phyloP scores from a whole-genome alignment of 2,113 vertebrate genomes.

The Hiodon alosoides region DNA sequence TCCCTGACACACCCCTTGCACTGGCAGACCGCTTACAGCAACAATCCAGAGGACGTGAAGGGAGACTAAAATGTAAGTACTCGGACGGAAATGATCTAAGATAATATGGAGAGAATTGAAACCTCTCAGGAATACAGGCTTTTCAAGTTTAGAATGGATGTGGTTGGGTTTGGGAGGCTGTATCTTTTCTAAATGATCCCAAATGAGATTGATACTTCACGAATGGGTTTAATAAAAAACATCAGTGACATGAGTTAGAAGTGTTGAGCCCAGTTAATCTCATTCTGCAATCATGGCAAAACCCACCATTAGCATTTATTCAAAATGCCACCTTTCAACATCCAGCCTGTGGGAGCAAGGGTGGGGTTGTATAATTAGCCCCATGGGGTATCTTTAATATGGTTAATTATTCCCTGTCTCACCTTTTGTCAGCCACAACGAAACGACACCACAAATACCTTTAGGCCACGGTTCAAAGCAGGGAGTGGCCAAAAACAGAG shows the following conservation, averaged over 20 bases:
- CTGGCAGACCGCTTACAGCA: too few species aligned
- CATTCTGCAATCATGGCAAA: slow-evolving; percentile 32
- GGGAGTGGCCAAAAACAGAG: slow-evolving; percentile 1
- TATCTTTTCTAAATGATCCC: not conserved
- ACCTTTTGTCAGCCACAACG: slow-evolving; percentile 60
- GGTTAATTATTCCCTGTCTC: slow-evolving; percentile 54
- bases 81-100: too few species aligned
- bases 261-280: too few species aligned
- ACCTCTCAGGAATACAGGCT: too few species aligned
- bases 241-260: slow-evolving; percentile 40
- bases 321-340: slow-evolving; percentile 42
- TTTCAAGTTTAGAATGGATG: not conserved
- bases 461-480: slow-evolving; percentile 44
- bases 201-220: slow-evolving; percentile 34
- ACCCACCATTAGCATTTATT: slow-evolving; percentile 48
- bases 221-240: slow-evolving; percentile 48
- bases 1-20: too few species aligned
- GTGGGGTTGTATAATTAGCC: slow-evolving; percentile 60
- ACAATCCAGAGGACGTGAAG: too few species aligned
- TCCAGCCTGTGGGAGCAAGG: slow-evolving; percentile 44
- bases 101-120: too few species aligned
- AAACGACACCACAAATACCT: slow-evolving; percentile 55
- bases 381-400: slow-evolving; percentile 64
- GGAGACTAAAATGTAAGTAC: too few species aligned
- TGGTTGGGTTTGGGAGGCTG: not conserved